Percentiles rank a stretch among this genome's conserved stretches.
These are phyloP conservation scores for Panonychus citri DNA, from an alignment of 1,140 invertebrate species.

Conservation along the genomic window DNA sequence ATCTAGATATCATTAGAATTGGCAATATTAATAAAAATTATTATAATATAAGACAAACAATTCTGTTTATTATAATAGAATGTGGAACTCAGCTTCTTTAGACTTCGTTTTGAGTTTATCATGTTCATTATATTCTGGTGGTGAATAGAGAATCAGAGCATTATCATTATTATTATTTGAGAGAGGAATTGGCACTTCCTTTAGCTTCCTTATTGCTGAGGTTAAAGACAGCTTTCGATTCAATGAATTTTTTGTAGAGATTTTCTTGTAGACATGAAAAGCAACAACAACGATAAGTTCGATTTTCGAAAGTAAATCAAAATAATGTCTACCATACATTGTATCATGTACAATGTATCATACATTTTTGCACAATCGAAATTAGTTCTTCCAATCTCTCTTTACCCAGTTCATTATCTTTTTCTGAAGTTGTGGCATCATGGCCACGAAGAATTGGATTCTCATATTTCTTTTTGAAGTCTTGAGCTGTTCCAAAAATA, in stretches of 20 bases:
- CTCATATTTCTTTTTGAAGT: slow-evolving; percentile 81
- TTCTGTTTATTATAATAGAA: too few species aligned
- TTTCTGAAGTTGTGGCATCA: slow-evolving; percentile 62
- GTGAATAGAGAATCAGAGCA: too few species aligned
- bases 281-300: slow-evolving; percentile 82
- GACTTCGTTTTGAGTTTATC: too few species aligned
- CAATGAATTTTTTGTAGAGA: slow-evolving; percentile 66
- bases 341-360: slow-evolving; percentile 88
- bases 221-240: slow-evolving; percentile 68
- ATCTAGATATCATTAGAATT: too few species aligned
- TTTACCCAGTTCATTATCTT: slow-evolving; percentile 54
- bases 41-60: too few species aligned
- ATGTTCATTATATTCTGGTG: too few species aligned
- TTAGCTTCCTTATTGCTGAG: too few species aligned
- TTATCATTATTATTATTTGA: too few species aligned
- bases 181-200: too few species aligned
- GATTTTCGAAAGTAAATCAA: slow-evolving; percentile 91
- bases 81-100: too few species aligned
- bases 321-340: slow-evolving; percentile 76
- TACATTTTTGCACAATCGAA: slow-evolving; percentile 66
- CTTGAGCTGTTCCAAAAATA: slow-evolving; percentile 62
- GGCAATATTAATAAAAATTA: too few species aligned
- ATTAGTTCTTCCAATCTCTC: slow-evolving; percentile 67
- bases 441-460: slow-evolving; percentile 74
- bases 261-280: slow-evolving; percentile 59